Conservation (phyloP, 2,113 vertebrate species). For the Lipophrys pholis region DNA sequence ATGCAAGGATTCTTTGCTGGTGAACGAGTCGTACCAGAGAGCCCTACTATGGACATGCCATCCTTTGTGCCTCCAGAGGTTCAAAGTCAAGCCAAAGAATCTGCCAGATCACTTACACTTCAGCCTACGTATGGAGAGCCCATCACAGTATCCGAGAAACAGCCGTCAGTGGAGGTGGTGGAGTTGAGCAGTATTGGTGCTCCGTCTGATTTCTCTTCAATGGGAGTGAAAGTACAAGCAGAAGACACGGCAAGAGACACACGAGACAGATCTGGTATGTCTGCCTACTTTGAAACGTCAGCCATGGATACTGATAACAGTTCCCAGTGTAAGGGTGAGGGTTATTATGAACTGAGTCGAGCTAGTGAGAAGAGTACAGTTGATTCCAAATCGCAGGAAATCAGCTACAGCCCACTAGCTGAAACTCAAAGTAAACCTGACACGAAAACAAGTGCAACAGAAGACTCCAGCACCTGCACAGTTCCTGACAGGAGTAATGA, state of each 20-base stretch:
- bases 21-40: constrained; percentile 77
- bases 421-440: constrained; percentile 83
- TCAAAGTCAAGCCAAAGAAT: constrained; percentile 78
- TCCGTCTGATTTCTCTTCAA: constrained; percentile 64
- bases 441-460: constrained; percentile 82
- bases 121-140: constrained; percentile 73
- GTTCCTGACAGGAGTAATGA: constrained; percentile 92
- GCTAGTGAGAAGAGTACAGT: constrained; percentile 81
- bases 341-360: constrained; percentile 96
- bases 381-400: constrained; percentile 77
- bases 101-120: constrained; percentile 63
- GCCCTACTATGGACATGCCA: constrained; percentile 77
- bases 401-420: constrained; percentile 89
- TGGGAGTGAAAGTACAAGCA: constrained; percentile 59
- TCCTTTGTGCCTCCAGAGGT: constrained; percentile 73
- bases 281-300: constrained; percentile 98
- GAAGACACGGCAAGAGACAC: constrained; percentile 75
- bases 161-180: constrained; percentile 82
- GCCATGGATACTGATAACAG: constrained; percentile 86
- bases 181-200: constrained; percentile 75
- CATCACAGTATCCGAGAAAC: constrained; percentile 80
- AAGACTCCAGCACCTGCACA: constrained; percentile 82
- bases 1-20: constrained; percentile 76
- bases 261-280: constrained; percentile 93
- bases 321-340: constrained; percentile 80